Conservation (phyloP, 1,140 invertebrate species). For the Trigoniulus corallinus region DNA sequence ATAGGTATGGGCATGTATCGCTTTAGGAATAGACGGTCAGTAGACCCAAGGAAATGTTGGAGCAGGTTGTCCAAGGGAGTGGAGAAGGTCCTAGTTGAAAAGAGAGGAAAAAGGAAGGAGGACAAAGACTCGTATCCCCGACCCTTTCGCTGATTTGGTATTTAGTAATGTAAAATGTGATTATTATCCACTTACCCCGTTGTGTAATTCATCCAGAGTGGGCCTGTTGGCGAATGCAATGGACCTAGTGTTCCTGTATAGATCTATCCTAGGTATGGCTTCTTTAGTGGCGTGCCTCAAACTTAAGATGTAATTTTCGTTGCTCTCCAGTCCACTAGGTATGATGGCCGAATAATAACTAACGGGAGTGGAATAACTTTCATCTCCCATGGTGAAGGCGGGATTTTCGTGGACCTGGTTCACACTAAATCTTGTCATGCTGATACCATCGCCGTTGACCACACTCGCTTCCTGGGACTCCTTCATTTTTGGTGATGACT, state of each 20-base stretch:
- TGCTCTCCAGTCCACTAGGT: neutral
- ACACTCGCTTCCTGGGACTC: too few relatives aligned
- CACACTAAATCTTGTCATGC: neutral
- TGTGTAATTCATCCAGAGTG: constrained; percentile 81
- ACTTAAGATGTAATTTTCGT: constrained; percentile 45
- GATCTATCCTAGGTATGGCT: constrained; percentile 73
- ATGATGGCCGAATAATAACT: neutral
- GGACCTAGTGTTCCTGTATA: constrained; percentile 77
- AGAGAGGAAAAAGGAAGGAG: too few relatives aligned
- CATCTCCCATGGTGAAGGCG: neutral
- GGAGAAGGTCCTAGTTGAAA: too few relatives aligned
- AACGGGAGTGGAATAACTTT: neutral
- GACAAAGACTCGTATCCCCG: too few relatives aligned
- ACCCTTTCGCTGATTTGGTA: too few relatives aligned
- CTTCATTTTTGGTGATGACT: too few relatives aligned
- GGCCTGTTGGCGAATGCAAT: constrained; percentile 74
- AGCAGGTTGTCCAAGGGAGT: too few relatives aligned
- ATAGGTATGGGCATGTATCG: too few relatives aligned
- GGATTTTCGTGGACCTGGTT: neutral
- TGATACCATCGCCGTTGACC: neutral
- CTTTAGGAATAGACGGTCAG: too few relatives aligned
- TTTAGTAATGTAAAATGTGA: too few relatives aligned
- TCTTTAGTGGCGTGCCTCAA: constrained; percentile 76
- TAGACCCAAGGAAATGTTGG: too few relatives aligned
- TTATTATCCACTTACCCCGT: constrained; percentile 25